phyloP scores from a whole-genome alignment of 1,140 invertebrate genomes.

The Drosophila ironensis region DNA sequence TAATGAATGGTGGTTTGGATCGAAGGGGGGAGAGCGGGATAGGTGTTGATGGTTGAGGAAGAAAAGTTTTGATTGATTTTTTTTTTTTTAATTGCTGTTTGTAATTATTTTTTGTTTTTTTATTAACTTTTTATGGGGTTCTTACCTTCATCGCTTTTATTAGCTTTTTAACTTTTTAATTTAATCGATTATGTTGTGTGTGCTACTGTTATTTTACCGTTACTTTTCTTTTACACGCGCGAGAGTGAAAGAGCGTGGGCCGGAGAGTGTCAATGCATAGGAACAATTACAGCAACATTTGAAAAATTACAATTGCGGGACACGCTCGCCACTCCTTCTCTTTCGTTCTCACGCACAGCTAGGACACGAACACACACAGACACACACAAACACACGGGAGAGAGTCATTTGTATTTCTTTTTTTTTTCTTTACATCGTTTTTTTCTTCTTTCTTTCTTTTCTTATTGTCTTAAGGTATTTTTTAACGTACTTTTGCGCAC shows the following conservation, averaged over 20 bases:
- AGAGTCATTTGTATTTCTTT: constrained; percentile 4
- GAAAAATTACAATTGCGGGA: constrained; percentile 8
- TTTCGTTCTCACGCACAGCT: constrained; percentile 26
- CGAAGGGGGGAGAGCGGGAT: neutral
- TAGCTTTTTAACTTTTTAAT: constrained; percentile 48
- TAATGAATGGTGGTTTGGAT: constrained; percentile 1
- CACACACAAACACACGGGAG: constrained; percentile 45
- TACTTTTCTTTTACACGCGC: constrained; percentile 43
- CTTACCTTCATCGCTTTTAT: constrained; percentile 70
- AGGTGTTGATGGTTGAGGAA: no score
- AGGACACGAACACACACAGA: constrained; percentile 55
- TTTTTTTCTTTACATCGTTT: no score
- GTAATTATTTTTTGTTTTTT: constrained; percentile 51
- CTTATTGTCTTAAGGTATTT: constrained; percentile 17
- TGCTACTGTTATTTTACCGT: constrained; percentile 27
- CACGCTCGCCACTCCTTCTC: constrained; percentile 7
- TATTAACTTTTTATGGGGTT: constrained; percentile 55
- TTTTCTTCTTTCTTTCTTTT: neutral
- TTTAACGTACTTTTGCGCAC: constrained; percentile 57
- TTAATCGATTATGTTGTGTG: constrained; percentile 43
- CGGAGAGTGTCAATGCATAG: constrained; percentile 15
- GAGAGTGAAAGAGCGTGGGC: constrained; percentile 32
- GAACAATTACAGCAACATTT: constrained; percentile 34
- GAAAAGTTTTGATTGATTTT: constrained; percentile 51
- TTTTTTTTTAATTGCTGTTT: no score